Evolutionary conservation across 2,797 vertebrate genomes (phyloP).

Genomic region (Muraenolepis orangiensis): DNA sequence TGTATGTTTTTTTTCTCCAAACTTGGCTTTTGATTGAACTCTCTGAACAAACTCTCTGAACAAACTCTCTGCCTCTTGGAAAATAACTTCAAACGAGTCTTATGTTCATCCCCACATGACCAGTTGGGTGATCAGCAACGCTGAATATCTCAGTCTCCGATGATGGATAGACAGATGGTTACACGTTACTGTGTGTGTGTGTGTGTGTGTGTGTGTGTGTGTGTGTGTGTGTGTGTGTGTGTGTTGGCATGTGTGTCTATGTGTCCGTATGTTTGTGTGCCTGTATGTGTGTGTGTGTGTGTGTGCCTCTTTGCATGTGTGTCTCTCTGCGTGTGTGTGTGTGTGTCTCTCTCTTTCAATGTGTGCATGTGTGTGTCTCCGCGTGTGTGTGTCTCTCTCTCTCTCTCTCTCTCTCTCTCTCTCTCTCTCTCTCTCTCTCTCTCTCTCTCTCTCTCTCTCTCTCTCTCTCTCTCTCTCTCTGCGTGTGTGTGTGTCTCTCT

Average conservation of each 20-base stretch:
- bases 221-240: background rate
- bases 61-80: constrained; percentile 46
- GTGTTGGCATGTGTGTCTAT: background rate
- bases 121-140: constrained; percentile 54
- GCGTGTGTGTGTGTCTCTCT: too few relatives aligned
- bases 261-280: constrained; percentile 3
- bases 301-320: too few relatives aligned
- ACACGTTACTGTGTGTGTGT: constrained; percentile 50
- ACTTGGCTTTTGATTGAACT: constrained; percentile 39
- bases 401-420: too few relatives aligned
- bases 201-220: constrained; percentile 16
- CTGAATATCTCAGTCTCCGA: constrained; percentile 63
- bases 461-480: too few relatives aligned
- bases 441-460: too few relatives aligned
- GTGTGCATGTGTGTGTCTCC: too few relatives aligned
- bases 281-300: constrained; percentile 5
- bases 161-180: constrained; percentile 66
- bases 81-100: constrained; percentile 57
- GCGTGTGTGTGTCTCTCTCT: too few relatives aligned
- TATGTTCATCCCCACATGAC: constrained; percentile 36
- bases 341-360: too few relatives aligned
- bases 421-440: too few relatives aligned
- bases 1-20: too few relatives aligned
- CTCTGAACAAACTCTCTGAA: constrained; percentile 29
- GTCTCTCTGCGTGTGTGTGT: too few relatives aligned